Base-by-base conservation (phyloP, 2,797 vertebrate species). In the Notolepis coatsorum region DNA sequence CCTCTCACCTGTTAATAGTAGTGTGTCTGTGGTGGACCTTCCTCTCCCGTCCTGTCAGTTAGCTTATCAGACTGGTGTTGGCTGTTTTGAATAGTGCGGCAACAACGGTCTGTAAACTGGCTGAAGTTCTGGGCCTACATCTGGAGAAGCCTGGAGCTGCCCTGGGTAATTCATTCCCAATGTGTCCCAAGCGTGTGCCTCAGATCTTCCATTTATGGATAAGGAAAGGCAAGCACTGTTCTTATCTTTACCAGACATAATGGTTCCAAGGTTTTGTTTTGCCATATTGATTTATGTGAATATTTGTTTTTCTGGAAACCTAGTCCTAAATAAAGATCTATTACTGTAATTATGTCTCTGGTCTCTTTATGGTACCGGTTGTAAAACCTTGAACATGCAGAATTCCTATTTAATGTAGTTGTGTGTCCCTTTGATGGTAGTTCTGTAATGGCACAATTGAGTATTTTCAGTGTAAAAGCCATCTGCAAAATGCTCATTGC, bases 41-140 rank as follows among this genome's bases (percentile, higher is more conserved):
- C 75, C 79, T 48, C 71, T 93, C 92, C 95, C 95, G 87, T 90
- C 84, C 84, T 94, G 85, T 98, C 94, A 92, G 96, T 91, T 99
- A 99, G 98, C 98, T 99, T 99, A 99, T 99, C 96, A 98, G 98
- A 99, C 96, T 99, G 97, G 97, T 99, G 98, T 99, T 99, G 97
- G 96, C 97, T 96, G 92, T 94, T 94, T 9, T 84, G 81, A 86
- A 92, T 76, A 82, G 0, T 87, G 91, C 88, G 96, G 95, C 98
- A 95, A 96, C 97, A 97, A 90, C 93, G 82, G 95, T 98, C 93
- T 97, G 94, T 99, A 97, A 91, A 97, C 98, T 99, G 96, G 92
- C 97, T 96, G 97, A 98, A 95, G 96, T 90, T 92, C 91, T 94
- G 96, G 96, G 92, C 86, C 85, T 84, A 23, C 84, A 54, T 94